Conservation (phyloP, 2,113 vertebrate genomes). For the Oriolus oriolus region DNA sequence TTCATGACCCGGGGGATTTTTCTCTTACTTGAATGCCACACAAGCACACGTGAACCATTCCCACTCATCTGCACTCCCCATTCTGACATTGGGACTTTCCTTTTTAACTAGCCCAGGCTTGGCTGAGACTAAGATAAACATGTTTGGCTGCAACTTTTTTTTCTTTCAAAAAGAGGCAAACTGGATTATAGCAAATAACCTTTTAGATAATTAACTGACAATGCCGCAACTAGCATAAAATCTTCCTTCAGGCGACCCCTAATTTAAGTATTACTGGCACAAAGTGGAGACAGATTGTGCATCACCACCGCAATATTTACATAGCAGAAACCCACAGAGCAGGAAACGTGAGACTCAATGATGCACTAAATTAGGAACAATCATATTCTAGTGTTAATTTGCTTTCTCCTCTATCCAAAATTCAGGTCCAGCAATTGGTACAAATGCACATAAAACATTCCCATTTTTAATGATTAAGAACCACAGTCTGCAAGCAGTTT, state of each 20-base stretch:
- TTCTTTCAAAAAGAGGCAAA: constrained; percentile 75
- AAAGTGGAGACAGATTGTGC: constrained; percentile 95
- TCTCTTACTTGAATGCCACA: background rate
- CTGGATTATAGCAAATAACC: constrained; percentile 82
- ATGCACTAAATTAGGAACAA: constrained; percentile 99
- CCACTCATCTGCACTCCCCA: background rate
- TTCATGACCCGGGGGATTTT: background rate
- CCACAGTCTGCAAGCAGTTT: background rate
- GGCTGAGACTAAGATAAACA: constrained; percentile 53
- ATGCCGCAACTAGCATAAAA: constrained; percentile 84
- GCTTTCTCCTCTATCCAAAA: constrained; percentile 77
- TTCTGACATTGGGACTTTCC: constrained; percentile 5
- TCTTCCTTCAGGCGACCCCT: constrained; percentile 93
- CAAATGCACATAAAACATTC: constrained; percentile 63
- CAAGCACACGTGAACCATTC: background rate
- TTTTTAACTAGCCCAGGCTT: constrained; percentile 6
- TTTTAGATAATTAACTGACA: constrained; percentile 86
- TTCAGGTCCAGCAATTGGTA: constrained; percentile 75
- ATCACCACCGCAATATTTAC: constrained; percentile 87
- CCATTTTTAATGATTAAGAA: constrained; percentile 63
- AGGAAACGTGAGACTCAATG: constrained; percentile 92
- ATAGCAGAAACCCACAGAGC: constrained; percentile 95
- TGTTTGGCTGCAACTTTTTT: constrained; percentile 65
- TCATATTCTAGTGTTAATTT: constrained; percentile 93
- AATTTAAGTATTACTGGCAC: constrained; percentile 94